phyloP scores from a whole-genome alignment of 2,113 vertebrate species.

The Phaethornis superciliosus region DNA sequence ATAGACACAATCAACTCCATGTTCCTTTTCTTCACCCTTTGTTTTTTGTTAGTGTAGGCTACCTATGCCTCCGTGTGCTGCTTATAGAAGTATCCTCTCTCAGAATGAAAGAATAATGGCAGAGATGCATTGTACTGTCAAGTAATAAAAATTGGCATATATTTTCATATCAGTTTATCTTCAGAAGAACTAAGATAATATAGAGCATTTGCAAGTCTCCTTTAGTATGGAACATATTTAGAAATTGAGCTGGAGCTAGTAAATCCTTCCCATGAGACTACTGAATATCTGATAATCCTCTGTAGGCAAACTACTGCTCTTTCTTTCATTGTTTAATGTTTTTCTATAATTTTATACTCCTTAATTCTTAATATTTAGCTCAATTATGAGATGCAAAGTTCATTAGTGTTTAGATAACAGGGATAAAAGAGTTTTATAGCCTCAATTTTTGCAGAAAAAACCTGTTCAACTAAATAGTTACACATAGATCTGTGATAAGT shows the following conservation, averaged over 20 bases:
- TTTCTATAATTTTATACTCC: neutral
- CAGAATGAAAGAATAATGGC: neutral
- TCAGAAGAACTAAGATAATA: neutral
- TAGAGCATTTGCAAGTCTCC: neutral
- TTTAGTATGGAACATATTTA: neutral
- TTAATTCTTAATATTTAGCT: neutral
- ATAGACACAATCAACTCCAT: neutral
- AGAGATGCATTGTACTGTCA: neutral
- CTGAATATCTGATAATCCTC: neutral
- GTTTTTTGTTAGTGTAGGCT: neutral
- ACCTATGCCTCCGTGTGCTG: neutral
- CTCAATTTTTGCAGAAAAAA: neutral
- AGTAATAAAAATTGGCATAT: neutral
- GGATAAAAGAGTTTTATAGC: neutral
- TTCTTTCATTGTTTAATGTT: neutral
- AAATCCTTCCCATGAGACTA: neutral
- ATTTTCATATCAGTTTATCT: neutral
- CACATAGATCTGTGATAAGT: neutral
- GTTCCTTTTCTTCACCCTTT: neutral
- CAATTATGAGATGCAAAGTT: neutral
- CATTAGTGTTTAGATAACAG: neutral
- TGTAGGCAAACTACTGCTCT: neutral
- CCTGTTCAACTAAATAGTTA: neutral
- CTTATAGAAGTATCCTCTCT: neutral
- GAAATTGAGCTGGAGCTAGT: neutral